Evolutionary conservation across 2,113 vertebrate species (phyloP).

Genomic region (Gallinago jamesoni): DNA sequence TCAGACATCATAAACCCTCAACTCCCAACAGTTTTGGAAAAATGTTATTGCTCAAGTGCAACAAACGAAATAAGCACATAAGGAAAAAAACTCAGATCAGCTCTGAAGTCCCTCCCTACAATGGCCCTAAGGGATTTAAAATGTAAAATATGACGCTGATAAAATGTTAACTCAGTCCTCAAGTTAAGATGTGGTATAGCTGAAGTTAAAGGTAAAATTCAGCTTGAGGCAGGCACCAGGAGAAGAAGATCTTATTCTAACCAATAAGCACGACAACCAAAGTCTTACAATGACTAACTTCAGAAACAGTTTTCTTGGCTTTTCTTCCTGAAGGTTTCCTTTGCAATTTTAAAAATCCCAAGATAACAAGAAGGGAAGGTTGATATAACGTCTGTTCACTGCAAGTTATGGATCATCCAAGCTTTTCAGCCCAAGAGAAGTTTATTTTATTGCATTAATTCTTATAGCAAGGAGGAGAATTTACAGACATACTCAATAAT

Average conservation of each 20-base stretch:
- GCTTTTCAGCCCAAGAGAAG: background rate
- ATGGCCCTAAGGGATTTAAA: background rate
- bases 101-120: background rate
- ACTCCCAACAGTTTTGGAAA: background rate
- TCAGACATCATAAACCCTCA: background rate
- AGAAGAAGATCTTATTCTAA: background rate
- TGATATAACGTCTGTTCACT: background rate
- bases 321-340: background rate
- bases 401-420: background rate
- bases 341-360: background rate
- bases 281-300: background rate
- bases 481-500: background rate
- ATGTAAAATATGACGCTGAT: background rate
- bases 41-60: background rate
- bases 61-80: background rate
- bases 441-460: background rate
- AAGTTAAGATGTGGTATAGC: background rate
- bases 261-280: background rate
- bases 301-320: background rate
- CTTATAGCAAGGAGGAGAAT: background rate
- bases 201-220: background rate
- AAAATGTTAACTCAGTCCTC: background rate
- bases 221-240: background rate
- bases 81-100: background rate
- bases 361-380: background rate